Conservation (phyloP, 2,113 vertebrate genomes). For the Lates calcarifer region DNA sequence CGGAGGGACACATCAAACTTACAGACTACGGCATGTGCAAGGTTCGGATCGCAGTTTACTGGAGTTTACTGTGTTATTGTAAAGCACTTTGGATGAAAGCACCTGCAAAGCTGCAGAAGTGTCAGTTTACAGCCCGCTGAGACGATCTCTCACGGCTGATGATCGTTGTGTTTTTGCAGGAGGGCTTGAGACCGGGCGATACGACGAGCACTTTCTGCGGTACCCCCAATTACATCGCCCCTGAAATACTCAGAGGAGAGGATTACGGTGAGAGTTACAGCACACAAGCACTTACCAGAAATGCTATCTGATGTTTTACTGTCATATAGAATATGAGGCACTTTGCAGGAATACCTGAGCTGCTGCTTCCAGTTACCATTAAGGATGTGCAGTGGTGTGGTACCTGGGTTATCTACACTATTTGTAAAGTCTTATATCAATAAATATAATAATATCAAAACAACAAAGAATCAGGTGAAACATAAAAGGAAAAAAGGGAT, state of each 20-base stretch:
- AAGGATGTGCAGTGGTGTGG: not conserved
- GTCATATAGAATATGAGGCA: slow-evolving; percentile 2
- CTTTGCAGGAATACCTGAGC: slow-evolving; percentile 3
- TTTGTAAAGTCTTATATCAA: not conserved
- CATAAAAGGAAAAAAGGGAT: not conserved
- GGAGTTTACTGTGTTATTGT: not conserved
- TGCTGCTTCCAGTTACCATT: not conserved
- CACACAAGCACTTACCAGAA: slow-evolving; percentile 36
- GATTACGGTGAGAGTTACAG: slow-evolving; percentile 92
- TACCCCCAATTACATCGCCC: slow-evolving; percentile 99
- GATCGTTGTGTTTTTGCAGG: slow-evolving; percentile 83
- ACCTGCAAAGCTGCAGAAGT: not conserved
- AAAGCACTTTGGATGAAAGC: slow-evolving; percentile 40
- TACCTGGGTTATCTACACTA: not conserved
- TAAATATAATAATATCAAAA: not conserved
- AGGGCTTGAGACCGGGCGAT: slow-evolving; percentile 97
- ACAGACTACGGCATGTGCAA: slow-evolving; percentile 99
- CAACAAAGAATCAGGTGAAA: not conserved
- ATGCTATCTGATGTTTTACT: slow-evolving; percentile 14
- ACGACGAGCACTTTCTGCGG: slow-evolving; percentile 99
- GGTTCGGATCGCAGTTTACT: slow-evolving; percentile 78
- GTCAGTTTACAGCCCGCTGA: slow-evolving; percentile 18
- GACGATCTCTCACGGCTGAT: slow-evolving; percentile 28
- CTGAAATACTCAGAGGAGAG: slow-evolving; percentile 97
- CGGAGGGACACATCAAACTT: slow-evolving; percentile 99